Evolutionary conservation across 2,888 invertebrate genomes (phyloP), one percentile per base, ranked within the genome.

Genomic region (Chymomyza fuscimana): DNA sequence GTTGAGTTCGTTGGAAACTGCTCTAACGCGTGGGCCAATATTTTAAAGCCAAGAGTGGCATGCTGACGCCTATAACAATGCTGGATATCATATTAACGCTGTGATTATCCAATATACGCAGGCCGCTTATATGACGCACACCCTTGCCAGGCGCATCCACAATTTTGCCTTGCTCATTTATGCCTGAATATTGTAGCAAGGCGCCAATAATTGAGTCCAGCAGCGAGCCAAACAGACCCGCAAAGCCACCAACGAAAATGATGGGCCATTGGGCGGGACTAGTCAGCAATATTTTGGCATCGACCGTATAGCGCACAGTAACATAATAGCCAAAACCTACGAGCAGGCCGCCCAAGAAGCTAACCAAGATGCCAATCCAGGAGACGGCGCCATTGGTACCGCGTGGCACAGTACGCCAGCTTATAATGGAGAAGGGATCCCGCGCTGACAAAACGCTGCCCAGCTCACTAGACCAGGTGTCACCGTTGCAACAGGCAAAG

Each of bases 371-470:
- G 25, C 95, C 95, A 61, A 93, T 84, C 29, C 93, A 79, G 1
- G 96, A 95, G n/a, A 98, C 93, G 2, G 94, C 98, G 36, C 98
- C 98, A 92, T 98, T 98, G 25, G 97, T 97, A 56, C 97, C 97
- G 92, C 93, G 94, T 1, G 97, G 97, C 2, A 98, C 97, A 82
- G 92, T 93, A 79, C 94, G 93, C 77, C 95, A 93, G 19, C 94
- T 94, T 10, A 97, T 97, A 40, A 97, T 94, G 5, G 97, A 93
- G 77, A 94, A 93, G 5, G 97, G 97, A 74, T 96, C 94, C 0
- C 93, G 92, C 32, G 91, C 92, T 6, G 95, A 94, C 22, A 96
- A 89, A 0, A 96, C 97, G 46, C 95, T 93, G 1, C 97, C 97
- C 19, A 98, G 91, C 92, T 98, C 98, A 51, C 97, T 97, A 62